These are phyloP conservation scores for Agrypnus murinus DNA, from an alignment of 2,888 invertebrate genomes.

Conservation along the genomic window DNA sequence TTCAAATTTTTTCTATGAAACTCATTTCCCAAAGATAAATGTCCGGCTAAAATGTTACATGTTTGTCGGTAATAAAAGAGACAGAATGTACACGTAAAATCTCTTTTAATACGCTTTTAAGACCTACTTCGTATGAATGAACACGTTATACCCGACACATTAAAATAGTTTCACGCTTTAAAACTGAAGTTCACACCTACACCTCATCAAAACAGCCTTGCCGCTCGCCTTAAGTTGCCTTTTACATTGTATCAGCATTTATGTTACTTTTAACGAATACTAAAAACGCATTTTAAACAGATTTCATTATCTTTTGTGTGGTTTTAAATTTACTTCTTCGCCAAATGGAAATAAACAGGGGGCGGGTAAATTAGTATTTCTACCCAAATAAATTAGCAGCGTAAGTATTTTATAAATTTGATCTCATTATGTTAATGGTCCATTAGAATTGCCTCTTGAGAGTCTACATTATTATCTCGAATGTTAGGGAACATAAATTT, in stretches of 20 bases:
- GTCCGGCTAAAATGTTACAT: too few species aligned
- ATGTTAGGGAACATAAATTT: constrained; percentile 38
- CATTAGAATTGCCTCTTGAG: constrained; percentile 43
- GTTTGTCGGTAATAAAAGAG: neutral
- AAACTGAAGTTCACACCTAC: neutral
- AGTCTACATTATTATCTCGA: constrained; percentile 34
- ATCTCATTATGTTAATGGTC: constrained; percentile 40
- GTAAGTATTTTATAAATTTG: constrained; percentile 41
- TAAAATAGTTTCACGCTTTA: constrained; percentile 1
- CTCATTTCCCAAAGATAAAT: too few species aligned
- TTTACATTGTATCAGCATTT: too few species aligned
- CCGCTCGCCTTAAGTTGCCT: too few species aligned
- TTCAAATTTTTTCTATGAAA: too few species aligned
- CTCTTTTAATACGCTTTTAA: neutral
- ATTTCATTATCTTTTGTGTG: too few species aligned
- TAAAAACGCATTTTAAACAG: too few species aligned
- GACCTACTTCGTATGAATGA: neutral
- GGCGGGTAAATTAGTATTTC: neutral
- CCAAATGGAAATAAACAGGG: neutral
- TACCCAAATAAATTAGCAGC: constrained; percentile 30
- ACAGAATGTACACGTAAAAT: neutral
- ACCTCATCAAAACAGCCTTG: neutral
- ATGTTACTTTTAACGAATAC: too few species aligned
- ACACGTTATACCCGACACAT: constrained; percentile 8
- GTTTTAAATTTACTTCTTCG: too few species aligned